Conservation (phyloP, 1,140 invertebrate species). For the Ips typographus region DNA sequence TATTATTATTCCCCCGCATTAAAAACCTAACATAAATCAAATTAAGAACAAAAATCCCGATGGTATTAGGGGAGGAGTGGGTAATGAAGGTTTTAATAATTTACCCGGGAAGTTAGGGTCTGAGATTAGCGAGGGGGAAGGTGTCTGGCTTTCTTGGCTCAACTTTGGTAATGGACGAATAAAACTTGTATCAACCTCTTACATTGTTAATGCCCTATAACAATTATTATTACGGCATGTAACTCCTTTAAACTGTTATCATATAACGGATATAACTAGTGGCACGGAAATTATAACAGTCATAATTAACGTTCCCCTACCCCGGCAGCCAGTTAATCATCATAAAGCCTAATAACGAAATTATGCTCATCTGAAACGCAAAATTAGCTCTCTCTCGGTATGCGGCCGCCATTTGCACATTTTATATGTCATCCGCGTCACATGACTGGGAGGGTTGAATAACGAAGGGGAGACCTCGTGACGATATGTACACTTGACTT, state of each 20-base stretch:
- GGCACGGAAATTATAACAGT: too few species aligned
- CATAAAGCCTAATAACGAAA: conserved; percentile 1
- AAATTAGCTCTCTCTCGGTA: not conserved
- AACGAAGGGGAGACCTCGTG: not conserved
- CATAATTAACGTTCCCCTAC: not conserved
- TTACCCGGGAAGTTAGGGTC: conserved; percentile 2
- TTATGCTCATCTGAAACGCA: conserved; percentile 1
- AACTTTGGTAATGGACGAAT: too few species aligned
- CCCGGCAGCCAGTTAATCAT: not conserved
- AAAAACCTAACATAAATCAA: conserved; percentile 22
- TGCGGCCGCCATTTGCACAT: not conserved
- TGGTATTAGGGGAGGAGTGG: conserved; percentile 6
- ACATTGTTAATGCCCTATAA: too few species aligned
- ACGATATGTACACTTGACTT: conserved; percentile 6
- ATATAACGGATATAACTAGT: too few species aligned
- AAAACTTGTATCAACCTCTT: too few species aligned
- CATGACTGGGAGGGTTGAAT: not conserved
- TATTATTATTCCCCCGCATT: conserved; percentile 23
- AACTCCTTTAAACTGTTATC: too few species aligned
- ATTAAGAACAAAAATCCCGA: conserved; percentile 20
- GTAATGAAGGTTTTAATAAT: conserved; percentile 22
- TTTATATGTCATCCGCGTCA: not conserved
- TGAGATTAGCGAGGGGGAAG: conserved; percentile 1
- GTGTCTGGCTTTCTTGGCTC: conserved; percentile 1
- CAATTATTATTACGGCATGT: too few species aligned